Percentiles rank a stretch among this genome's conserved stretches.
Conservation (phyloP, 1,140 invertebrate genomes). For the Paralvinella palmiformis region DNA sequence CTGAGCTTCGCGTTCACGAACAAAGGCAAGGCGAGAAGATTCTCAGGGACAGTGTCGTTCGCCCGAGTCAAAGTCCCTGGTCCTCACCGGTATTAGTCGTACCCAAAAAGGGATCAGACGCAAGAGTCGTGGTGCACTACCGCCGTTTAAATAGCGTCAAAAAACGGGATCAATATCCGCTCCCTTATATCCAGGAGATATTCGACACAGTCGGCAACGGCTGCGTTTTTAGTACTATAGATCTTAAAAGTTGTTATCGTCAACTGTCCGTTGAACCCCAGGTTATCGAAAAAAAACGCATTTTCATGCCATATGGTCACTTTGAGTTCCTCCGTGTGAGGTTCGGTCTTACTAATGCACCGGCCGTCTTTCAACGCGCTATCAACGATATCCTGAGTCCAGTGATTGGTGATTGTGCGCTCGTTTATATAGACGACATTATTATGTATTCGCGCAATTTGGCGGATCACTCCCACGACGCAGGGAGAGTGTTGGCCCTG, state of each 20-base stretch:
- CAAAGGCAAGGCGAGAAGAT: too few relatives aligned
- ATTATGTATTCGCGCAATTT: constrained; percentile 41
- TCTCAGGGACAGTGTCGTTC: too few relatives aligned
- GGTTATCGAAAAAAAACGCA: not conserved
- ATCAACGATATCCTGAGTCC: constrained; percentile 47
- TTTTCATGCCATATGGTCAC: not conserved
- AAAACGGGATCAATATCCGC: too few relatives aligned
- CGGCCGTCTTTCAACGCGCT: constrained; percentile 50
- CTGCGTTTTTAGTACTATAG: not conserved
- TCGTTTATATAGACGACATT: constrained; percentile 54
- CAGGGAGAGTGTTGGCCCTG: constrained; percentile 38
- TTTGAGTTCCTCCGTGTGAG: constrained; percentile 27
- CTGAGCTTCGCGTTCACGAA: too few relatives aligned
- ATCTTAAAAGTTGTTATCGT: not conserved
- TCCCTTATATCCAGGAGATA: too few relatives aligned
- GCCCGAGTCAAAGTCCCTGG: too few relatives aligned
- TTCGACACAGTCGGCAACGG: too few relatives aligned
- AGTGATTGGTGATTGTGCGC: constrained; percentile 18
- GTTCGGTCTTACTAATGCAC: constrained; percentile 49
- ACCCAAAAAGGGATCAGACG: too few relatives aligned
- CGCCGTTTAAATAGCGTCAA: too few relatives aligned
- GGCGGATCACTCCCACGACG: constrained; percentile 45
- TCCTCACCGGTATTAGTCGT: too few relatives aligned
- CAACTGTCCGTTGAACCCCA: not conserved
- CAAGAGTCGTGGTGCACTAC: too few relatives aligned